Conservation (phyloP, 1,140 invertebrate species). For the Dermatophagoides farinae region DNA sequence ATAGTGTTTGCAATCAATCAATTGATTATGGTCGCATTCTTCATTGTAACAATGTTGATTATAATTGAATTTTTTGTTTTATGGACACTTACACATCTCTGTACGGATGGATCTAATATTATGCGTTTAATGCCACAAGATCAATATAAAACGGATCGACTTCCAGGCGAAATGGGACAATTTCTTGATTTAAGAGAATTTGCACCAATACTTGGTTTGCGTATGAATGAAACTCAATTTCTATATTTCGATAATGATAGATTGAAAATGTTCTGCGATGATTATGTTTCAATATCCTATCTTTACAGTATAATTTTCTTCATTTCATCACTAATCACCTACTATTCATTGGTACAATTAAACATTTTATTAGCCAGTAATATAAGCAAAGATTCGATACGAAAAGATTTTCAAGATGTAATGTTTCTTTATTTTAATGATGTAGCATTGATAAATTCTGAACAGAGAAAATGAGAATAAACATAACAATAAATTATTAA, state of each 20-base stretch:
- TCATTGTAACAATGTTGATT: not conserved
- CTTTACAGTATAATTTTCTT: conserved; percentile 8
- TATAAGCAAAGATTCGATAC: not conserved
- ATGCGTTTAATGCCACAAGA: not conserved
- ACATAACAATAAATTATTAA: not conserved
- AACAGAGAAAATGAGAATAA: not conserved
- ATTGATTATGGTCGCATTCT: not conserved
- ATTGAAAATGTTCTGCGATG: conserved; percentile 15
- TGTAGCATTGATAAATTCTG: not conserved
- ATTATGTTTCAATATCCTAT: conserved; percentile 11
- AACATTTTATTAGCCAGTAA: not conserved
- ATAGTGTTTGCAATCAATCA: not conserved
- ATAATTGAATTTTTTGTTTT: conserved; percentile 10
- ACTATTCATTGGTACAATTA: not conserved
- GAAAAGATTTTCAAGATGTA: conserved; percentile 1
- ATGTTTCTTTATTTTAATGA: not conserved
- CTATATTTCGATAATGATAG: conserved; percentile 14
- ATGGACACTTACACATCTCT: conserved; percentile 11
- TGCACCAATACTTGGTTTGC: conserved; percentile 8
- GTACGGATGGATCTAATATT: conserved; percentile 4
- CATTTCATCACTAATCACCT: not conserved
- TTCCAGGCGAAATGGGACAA: conserved; percentile 7
- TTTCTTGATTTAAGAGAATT: conserved; percentile 14
- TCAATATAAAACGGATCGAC: not conserved
- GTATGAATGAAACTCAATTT: conserved; percentile 13